Percentiles rank a stretch among this genome's conserved stretches.
Conservation (phyloP, 2,797 vertebrate genomes). For the Acomys russatus region DNA sequence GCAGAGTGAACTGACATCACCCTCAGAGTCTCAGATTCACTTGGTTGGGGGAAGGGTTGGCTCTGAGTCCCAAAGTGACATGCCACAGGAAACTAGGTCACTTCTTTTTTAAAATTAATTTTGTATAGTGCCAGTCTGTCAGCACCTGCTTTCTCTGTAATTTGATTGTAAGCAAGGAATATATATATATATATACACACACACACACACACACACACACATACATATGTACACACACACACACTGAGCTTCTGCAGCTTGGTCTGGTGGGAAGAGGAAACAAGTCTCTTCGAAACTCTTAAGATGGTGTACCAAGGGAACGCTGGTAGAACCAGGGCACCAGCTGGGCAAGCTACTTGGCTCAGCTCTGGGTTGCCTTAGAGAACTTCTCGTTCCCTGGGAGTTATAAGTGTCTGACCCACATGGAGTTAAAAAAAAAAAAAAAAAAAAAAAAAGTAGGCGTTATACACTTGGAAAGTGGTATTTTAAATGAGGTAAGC, state of each 20-base stretch:
- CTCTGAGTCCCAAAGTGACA: background rate
- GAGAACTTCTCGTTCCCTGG: background rate
- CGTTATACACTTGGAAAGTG: background rate
- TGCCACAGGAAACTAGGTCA: slow-evolving; percentile 71
- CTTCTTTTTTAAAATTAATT: slow-evolving; percentile 54
- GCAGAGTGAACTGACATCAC: accelerated
- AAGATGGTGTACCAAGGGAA: background rate
- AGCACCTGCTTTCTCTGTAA: slow-evolving; percentile 12
- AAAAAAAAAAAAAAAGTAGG: background rate
- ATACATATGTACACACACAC: background rate
- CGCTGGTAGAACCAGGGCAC: background rate
- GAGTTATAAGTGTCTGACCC: background rate
- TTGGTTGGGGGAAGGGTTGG: background rate
- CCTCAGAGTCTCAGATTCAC: background rate
- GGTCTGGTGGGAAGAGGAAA: background rate
- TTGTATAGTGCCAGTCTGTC: background rate
- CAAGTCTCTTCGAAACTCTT: background rate
- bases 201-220: background rate
- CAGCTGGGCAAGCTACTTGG: background rate
- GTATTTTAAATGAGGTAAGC: slow-evolving; percentile 3
- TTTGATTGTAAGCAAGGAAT: slow-evolving; percentile 59
- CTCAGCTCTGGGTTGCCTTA: background rate
- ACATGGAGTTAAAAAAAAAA: background rate
- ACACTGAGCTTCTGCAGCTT: background rate
- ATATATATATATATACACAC: background rate